Evolutionary conservation across 1,140 invertebrate species (phyloP), one percentile per base, ranked within the genome.

Genomic region (Pantala flavescens): DNA sequence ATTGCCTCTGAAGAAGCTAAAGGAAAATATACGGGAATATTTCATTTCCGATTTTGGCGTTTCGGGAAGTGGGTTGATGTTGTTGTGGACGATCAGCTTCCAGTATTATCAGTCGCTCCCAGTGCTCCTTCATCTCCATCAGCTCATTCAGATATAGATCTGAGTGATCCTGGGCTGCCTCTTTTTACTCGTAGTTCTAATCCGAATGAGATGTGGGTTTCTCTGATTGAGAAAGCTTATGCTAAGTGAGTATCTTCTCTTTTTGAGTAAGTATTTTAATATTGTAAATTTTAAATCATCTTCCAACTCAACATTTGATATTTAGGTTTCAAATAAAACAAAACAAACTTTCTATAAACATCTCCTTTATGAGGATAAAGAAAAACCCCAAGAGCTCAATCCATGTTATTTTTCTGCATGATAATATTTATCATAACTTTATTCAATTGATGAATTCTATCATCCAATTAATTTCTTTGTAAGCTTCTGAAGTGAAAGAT

Each of bases 171-270:
- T 63, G 49, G 49, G 49, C 5, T 19, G 49, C 23, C 23, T 42
- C 23, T 72, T n/a, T 72, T 14, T 24, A 42, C 71, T 24, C 23
- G 36, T 10, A 72, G 71, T 23, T 23, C 2, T 72, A 14, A 23
- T 19, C 80, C 81, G 63, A 79, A 80, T 73, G 83, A 84, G 78
- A 89, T 89, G 79, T 89, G 88, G 88, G 84, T 84, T 77, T 85
- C 87, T 23, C 80, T 88, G 28, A 77, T 88, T 43, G 87, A 88
- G 79, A 88, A 88, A 78, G 87, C 88, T 43, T 88, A 89, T 81
- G 88, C 87, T 21, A 88, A 88, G 85, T 85, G 79, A 75, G 81
- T 80, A 14, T 3, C 71, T 73, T 70, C 36, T 36, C 28, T 2
- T 70, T 2, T n/a, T 23, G 11, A 14, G n/a, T 14, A 63, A 63